Percentiles rank a stretch among this genome's conserved stretches.
phyloP scores from a whole-genome alignment of 2,113 vertebrate genomes.

The Reinhardtius hippoglossoides region DNA sequence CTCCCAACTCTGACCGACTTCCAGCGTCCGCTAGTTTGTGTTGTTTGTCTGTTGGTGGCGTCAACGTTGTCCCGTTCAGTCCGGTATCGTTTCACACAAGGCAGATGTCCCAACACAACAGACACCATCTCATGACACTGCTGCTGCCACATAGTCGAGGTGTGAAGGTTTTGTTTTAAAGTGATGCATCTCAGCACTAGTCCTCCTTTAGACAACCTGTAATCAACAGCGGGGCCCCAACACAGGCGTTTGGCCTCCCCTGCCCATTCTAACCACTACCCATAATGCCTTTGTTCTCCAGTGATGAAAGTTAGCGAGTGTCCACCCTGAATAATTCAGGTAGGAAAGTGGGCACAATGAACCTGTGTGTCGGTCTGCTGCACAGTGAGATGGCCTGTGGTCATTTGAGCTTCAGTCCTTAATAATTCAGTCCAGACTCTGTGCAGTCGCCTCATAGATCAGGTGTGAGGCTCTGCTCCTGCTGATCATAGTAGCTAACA shows the following conservation, averaged over 20 bases:
- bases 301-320: constrained; percentile 49
- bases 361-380: constrained; percentile 41
- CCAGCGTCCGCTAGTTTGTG: constrained; percentile 3
- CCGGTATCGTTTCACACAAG: constrained; percentile 15
- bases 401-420: constrained; percentile 71
- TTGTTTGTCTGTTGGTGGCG: neutral
- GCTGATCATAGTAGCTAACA: neutral
- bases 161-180: constrained; percentile 37
- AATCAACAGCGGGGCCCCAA: constrained; percentile 6
- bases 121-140: constrained; percentile 4
- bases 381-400: constrained; percentile 48
- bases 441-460: constrained; percentile 33
- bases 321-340: constrained; percentile 79
- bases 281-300: constrained; percentile 23
- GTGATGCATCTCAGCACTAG: neutral
- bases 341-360: constrained; percentile 79
- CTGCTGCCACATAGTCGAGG: constrained; percentile 15
- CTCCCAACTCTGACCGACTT: too few species aligned
- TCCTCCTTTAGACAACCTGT: neutral
- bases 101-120: constrained; percentile 25
- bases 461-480: constrained; percentile 41
- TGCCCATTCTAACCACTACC: neutral
- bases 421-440: constrained; percentile 76
- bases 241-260: neutral
- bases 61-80: neutral